Conservation (phyloP, 2,113 vertebrate genomes). For the Mustela lutreola region DNA sequence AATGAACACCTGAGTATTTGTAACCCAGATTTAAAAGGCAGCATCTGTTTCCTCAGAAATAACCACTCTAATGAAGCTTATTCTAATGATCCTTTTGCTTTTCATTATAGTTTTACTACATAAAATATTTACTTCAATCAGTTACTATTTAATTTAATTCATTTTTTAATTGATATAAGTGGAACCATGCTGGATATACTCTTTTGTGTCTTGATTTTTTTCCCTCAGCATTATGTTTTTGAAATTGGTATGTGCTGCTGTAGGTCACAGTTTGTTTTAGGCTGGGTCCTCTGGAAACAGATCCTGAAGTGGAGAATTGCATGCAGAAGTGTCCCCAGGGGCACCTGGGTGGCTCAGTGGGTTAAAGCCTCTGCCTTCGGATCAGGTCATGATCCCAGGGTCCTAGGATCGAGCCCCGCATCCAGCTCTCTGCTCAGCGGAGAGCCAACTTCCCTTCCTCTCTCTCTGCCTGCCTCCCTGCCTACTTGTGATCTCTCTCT, state of each 20-base stretch:
- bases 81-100: not conserved
- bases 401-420: too few species aligned
- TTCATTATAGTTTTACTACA: not conserved
- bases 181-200: not conserved
- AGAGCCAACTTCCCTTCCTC: too few species aligned
- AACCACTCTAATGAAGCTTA: not conserved
- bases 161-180: not conserved
- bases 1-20: not conserved
- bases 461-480: too few species aligned
- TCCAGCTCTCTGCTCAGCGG: fast-evolving
- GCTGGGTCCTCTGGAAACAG: not conserved
- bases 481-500: too few species aligned
- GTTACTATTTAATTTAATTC: not conserved
- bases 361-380: too few species aligned
- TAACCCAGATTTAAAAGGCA: not conserved
- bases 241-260: not conserved
- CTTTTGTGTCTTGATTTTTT: not conserved
- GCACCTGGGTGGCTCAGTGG: too few species aligned
- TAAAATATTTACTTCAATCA: not conserved
- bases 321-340: not conserved
- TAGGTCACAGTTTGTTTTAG: not conserved
- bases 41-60: not conserved
- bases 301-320: not conserved
- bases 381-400: too few species aligned
- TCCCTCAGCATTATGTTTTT: not conserved